Conservation (phyloP, 2,888 invertebrate species). For the Harpagoxenus sublaevis region DNA sequence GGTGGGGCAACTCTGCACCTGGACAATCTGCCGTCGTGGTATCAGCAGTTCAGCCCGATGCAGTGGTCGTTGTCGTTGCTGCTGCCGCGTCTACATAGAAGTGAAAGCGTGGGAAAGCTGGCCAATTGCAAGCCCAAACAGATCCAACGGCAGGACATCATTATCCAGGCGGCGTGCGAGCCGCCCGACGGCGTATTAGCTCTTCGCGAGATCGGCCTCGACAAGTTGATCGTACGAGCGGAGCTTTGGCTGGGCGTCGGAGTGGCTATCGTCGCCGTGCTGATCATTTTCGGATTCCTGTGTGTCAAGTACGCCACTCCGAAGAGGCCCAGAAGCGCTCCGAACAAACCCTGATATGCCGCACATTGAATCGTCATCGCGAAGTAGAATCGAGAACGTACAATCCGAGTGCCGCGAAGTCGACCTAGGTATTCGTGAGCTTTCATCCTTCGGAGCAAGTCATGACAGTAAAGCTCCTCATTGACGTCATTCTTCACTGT, state of each 20-base stretch:
- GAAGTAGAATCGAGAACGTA: neutral
- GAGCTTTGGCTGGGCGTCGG: constrained; percentile 87
- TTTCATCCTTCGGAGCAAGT: neutral
- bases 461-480: neutral
- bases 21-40: constrained; percentile 83
- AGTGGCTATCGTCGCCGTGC: constrained; percentile 88
- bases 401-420: neutral
- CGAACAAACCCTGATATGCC: constrained; percentile 88
- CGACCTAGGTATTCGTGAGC: neutral
- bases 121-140: constrained; percentile 87
- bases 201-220: constrained; percentile 87
- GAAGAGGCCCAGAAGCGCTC: constrained; percentile 87
- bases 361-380: neutral
- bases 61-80: constrained; percentile 82
- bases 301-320: constrained; percentile 87
- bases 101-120: constrained; percentile 77
- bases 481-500: neutral
- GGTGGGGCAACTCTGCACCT: constrained; percentile 82
- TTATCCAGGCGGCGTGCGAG: constrained; percentile 94
- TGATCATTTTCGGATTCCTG: constrained; percentile 88
- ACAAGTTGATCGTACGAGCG: constrained; percentile 86
- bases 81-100: constrained; percentile 79
- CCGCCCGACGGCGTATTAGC: constrained; percentile 91
- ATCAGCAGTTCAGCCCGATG: constrained; percentile 81
- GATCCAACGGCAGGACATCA: constrained; percentile 95